Percentiles rank a stretch among this genome's conserved stretches.
Conservation (phyloP, 1,140 invertebrate species). For the Ceratosolen solmsi region DNA sequence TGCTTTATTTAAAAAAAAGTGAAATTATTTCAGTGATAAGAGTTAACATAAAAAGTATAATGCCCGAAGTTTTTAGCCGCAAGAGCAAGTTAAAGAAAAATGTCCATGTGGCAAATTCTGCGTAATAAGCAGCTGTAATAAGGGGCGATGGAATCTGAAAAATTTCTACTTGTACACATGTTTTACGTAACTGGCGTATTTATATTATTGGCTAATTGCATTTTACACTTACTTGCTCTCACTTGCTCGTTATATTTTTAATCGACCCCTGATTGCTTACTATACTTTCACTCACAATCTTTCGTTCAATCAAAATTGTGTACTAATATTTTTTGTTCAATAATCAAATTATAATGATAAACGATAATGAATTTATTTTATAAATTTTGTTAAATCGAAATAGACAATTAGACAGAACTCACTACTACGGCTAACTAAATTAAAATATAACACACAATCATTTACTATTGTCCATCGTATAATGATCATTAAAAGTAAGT, state of each 20-base stretch:
- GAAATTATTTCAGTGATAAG: background rate
- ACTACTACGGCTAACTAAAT: too few relatives aligned
- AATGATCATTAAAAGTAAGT: too few relatives aligned
- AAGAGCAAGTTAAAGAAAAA: background rate
- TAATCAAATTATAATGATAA: too few relatives aligned
- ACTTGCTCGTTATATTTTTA: background rate
- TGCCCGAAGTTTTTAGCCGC: background rate
- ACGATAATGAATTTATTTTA: too few relatives aligned
- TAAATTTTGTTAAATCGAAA: too few relatives aligned
- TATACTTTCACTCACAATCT: too few relatives aligned
- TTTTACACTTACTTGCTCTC: background rate
- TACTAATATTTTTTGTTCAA: too few relatives aligned
- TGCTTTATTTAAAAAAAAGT: background rate
- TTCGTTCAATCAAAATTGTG: too few relatives aligned
- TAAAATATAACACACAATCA: too few relatives aligned
- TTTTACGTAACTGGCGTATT: conserved; percentile 43
- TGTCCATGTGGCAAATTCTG: conserved; percentile 17
- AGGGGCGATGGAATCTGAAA: conserved; percentile 17
- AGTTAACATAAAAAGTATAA: background rate
- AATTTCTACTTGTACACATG: conserved; percentile 35
- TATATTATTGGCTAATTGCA: conserved; percentile 1
- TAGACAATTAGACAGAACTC: too few relatives aligned
- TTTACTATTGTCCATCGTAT: too few relatives aligned
- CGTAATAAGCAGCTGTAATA: conserved; percentile 21
- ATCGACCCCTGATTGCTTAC: background rate